Percentiles rank a stretch among this genome's conserved stretches.
Conservation (phyloP, 2,113 vertebrate species). For the Pheucticus melanocephalus region DNA sequence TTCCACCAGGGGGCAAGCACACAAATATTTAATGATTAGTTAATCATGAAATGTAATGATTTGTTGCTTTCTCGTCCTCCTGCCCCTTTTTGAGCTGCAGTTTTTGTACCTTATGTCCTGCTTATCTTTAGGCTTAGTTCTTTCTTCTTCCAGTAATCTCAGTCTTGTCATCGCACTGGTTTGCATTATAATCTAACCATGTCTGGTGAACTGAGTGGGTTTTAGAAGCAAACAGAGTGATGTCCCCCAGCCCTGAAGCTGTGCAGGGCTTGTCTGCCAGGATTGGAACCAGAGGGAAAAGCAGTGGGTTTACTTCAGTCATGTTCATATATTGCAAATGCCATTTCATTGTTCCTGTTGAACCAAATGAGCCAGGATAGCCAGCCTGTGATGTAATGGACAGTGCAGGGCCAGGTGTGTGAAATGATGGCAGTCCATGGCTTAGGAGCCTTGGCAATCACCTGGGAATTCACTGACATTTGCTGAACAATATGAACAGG, state of each 20-base stretch:
- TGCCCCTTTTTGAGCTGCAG: background rate
- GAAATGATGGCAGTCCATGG: background rate
- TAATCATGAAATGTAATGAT: background rate
- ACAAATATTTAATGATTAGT: background rate
- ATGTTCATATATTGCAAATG: background rate
- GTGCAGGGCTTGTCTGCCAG: background rate
- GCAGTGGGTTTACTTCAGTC: background rate
- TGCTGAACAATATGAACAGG: background rate
- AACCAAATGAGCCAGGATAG: background rate
- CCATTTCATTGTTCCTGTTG: background rate
- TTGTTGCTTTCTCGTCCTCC: background rate
- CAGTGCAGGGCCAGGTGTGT: background rate
- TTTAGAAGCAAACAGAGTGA: background rate
- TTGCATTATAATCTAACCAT: background rate
- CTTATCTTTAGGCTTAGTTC: background rate
- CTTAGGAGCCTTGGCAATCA: background rate
- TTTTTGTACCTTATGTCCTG: background rate
- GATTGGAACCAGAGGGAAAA: background rate
- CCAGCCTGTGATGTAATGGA: background rate
- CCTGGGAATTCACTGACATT: background rate
- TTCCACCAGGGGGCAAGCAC: conserved; percentile 44
- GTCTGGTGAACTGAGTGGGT: background rate
- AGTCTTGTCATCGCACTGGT: background rate
- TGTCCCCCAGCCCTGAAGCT: background rate
- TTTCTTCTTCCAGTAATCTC: background rate